These are phyloP conservation scores for Lordiphosa stackelbergi DNA, from an alignment of 1,140 invertebrate genomes.

Conservation along the genomic window DNA sequence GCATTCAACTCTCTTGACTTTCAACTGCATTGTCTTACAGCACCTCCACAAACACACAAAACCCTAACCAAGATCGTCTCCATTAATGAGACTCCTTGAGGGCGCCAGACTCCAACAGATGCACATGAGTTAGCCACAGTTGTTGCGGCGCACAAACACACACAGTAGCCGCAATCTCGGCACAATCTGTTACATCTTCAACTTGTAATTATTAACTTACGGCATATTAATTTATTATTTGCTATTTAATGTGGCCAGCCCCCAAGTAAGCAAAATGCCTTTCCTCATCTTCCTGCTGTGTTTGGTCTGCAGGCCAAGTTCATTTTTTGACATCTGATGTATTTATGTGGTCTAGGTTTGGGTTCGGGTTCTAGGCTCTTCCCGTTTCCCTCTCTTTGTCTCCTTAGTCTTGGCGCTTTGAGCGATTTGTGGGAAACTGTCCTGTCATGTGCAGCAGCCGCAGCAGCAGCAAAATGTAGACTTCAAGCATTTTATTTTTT, in stretches of 20 bases:
- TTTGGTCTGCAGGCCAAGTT: slow-evolving; percentile 52
- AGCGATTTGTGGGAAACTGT: slow-evolving; percentile 74
- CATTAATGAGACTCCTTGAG: no score
- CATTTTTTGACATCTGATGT: slow-evolving; percentile 73
- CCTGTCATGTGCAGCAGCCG: slow-evolving; percentile 49
- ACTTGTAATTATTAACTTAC: slow-evolving; percentile 74
- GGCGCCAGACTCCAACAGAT: no score
- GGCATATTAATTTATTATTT: slow-evolving; percentile 75
- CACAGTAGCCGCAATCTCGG: slow-evolving; percentile 63
- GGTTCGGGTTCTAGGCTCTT: neutral
- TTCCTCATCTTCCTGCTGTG: slow-evolving; percentile 10
- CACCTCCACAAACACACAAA: no score
- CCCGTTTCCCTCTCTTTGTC: neutral
- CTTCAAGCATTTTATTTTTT: slow-evolving; percentile 51
- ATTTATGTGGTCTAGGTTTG: slow-evolving; percentile 59
- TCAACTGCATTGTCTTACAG: no score
- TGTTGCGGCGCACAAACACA: neutral
- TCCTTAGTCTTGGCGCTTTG: slow-evolving; percentile 27
- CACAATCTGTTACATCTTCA: slow-evolving; percentile 43
- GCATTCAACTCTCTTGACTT: no score
- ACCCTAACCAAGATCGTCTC: no score
- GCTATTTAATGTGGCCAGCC: slow-evolving; percentile 71
- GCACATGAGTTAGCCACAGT: no score
- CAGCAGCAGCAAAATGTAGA: slow-evolving; percentile 24
- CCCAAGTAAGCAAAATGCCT: slow-evolving; percentile 26